Percentiles rank a stretch among this genome's conserved stretches.
Conservation (phyloP, 92 coral and sea anemone genomes). For the Porites cylindrica region DNA sequence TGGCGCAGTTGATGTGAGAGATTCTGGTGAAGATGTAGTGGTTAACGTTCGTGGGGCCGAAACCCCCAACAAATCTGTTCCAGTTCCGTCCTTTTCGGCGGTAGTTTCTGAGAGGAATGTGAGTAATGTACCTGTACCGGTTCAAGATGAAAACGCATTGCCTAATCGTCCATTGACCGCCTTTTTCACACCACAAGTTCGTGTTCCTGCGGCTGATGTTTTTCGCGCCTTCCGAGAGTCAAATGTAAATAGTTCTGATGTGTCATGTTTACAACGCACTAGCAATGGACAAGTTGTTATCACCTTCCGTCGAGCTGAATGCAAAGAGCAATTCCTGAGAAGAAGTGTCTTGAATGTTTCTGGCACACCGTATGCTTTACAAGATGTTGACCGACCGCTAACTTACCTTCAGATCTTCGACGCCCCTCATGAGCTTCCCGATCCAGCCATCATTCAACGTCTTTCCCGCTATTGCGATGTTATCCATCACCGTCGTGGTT, state of each 20-base stretch:
- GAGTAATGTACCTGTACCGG: neutral
- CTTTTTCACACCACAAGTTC: neutral
- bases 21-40: too few species aligned
- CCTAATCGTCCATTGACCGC: neutral
- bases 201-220: neutral
- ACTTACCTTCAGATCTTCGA: slow-evolving; percentile 25
- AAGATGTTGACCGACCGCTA: slow-evolving; percentile 24
- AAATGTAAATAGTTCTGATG: neutral
- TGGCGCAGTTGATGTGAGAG: too few species aligned
- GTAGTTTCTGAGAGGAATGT: neutral
- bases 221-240: neutral
- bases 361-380: neutral
- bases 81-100: too few species aligned
- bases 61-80: too few species aligned
- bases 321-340: neutral
- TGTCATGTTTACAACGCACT: neutral
- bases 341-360: neutral
- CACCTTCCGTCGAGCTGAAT: neutral
- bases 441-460: neutral
- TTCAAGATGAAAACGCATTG: neutral
- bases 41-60: too few species aligned
- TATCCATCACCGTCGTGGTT: neutral
- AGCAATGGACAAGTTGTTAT: neutral
- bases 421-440: slow-evolving; percentile 22
- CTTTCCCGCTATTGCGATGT: slow-evolving; percentile 8